These are phyloP conservation scores for Rhinolophus ferrumequinum DNA, from an alignment of 2,113 vertebrate species.

Conservation along the genomic window DNA sequence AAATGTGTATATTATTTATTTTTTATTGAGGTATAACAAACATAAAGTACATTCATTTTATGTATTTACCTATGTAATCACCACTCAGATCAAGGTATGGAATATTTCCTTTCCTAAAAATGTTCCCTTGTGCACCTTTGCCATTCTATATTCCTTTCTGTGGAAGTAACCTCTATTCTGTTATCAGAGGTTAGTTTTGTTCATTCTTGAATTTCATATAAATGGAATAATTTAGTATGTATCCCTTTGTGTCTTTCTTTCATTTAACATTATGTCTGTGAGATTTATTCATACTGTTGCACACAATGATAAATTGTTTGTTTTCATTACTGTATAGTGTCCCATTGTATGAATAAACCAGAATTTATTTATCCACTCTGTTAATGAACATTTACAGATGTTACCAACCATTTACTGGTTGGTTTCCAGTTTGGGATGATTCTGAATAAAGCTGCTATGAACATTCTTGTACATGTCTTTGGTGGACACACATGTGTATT, in stretches of 20 bases:
- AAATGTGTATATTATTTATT: neutral
- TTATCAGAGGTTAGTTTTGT: neutral
- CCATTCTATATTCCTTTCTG: neutral
- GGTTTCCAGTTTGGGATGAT: neutral
- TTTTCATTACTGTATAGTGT: neutral
- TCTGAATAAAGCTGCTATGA: neutral
- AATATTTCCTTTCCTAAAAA: neutral
- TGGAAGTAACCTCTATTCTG: neutral
- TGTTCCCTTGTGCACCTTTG: neutral
- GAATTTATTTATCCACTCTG: neutral
- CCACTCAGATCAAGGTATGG: neutral
- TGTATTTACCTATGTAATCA: neutral
- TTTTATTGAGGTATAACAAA: neutral
- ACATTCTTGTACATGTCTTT: neutral
- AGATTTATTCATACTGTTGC: conserved; percentile 23
- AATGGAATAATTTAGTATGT: neutral
- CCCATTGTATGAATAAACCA: neutral
- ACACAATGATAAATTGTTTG: neutral
- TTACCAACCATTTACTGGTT: no score
- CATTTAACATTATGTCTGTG: conserved; percentile 35
- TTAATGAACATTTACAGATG: neutral
- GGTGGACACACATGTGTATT: neutral
- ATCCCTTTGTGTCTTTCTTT: conserved; percentile 37
- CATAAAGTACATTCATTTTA: neutral
- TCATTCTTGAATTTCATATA: conserved; percentile 4